A percentile compares a stretch with the other conserved stretches of the same genome.
Evolutionary conservation across 2,113 vertebrate species (phyloP).

Genomic region (Anolis carolinensis): DNA sequence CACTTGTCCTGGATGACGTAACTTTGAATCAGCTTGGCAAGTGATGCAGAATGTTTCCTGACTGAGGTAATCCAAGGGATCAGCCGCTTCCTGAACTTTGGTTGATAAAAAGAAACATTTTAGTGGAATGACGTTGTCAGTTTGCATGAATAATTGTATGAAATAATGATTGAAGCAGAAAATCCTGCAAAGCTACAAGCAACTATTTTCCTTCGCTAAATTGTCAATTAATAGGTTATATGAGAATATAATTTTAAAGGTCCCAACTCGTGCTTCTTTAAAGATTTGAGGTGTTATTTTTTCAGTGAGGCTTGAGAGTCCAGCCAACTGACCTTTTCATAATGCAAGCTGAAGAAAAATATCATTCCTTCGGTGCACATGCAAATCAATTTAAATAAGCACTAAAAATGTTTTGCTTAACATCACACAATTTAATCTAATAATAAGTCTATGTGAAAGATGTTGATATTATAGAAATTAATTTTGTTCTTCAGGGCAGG

Average conservation of each 20-base stretch:
- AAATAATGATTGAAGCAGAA: background rate
- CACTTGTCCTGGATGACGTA: background rate
- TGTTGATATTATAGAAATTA: background rate
- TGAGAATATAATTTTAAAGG: background rate
- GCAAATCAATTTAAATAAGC: background rate
- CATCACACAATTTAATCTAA: background rate
- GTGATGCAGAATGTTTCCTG: too few relatives aligned
- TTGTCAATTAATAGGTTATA: background rate
- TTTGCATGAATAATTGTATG: background rate
- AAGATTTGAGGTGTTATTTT: background rate
- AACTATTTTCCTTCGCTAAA: background rate
- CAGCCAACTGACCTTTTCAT: background rate
- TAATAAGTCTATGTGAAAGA: background rate
- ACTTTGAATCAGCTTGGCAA: background rate
- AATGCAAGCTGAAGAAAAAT: background rate
- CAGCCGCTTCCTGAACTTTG: background rate
- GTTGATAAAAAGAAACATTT: background rate
- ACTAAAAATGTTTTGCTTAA: background rate
- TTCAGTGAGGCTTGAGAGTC: background rate
- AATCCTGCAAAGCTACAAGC: background rate
- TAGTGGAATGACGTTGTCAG: background rate
- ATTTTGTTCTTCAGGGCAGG: background rate
- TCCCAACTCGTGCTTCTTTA: background rate
- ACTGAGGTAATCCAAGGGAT: background rate
- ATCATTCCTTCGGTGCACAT: background rate